Base-by-base conservation (phyloP, 2,888 invertebrate species). In the Anarsia innoxiella region DNA sequence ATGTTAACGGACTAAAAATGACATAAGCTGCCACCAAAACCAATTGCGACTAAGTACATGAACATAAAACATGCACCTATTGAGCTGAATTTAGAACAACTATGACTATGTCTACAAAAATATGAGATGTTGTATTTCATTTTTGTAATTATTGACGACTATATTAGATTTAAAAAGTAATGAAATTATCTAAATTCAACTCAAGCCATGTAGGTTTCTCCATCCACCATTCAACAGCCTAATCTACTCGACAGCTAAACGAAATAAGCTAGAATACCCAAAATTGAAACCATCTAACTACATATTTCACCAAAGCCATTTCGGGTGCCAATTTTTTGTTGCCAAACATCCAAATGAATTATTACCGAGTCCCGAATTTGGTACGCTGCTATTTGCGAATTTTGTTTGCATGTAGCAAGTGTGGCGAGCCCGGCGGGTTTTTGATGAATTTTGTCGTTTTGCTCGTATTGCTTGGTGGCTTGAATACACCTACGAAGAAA, bases 401-500 rank as follows among this genome's bases (percentile, higher is more conserved):
- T 75, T 78, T 80, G 70, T 78, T 79, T 69, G 76, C 72, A 69
- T 79, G 83, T 65, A 83, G 79, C 74, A 83, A 79, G 66, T 80
- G 79, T 59, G 82, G 78, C 61, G 82, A 71, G 61, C 77, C 78
- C 56, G 79, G 74, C 56, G 77, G 69, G 43, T 78, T 76, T 75
- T 78, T 77, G 59, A 57, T 72, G 70, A 77, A 75, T 73, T 80
- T 82, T 70, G 82, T 75, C 37, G 79, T 74, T 66, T 67, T 68
- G 53, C 59, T 75, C 37, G 79, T 74, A 66, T 67, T 68, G 53
- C 59, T 56, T 44, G 62, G 51, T 49, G 56, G 58, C 82, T 74
- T 80, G 75, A 73, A 73, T 61, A 75, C 60, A 82, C 83, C 83
- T 83, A 83, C 50, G 78, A 68, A 80, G 68, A 71, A 79, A 66